A percentile compares a stretch with the other conserved stretches of the same genome.
Evolutionary conservation across 2,888 invertebrate genomes (phyloP).

Genomic region (Acrobasis consociella): DNA sequence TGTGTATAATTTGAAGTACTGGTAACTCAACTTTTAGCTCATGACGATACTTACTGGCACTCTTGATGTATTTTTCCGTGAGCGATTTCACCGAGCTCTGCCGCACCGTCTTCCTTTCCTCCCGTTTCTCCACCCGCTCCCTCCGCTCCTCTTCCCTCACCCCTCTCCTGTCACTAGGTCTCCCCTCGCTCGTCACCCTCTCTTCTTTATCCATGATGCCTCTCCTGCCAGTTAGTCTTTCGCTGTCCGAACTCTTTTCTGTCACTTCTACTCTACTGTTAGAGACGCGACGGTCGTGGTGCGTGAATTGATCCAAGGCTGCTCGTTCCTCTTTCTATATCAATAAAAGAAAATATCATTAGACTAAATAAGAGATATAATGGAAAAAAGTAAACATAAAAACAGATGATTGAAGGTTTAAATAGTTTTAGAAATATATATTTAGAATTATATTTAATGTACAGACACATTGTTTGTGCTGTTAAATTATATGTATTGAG

Average conservation of each 20-base stretch:
- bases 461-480: too few species aligned
- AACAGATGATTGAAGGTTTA: neutral
- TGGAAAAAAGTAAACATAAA: neutral
- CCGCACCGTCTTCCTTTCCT: slow-evolving; percentile 79
- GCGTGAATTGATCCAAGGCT: slow-evolving; percentile 70
- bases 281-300: slow-evolving; percentile 58
- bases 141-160: slow-evolving; percentile 44
- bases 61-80: slow-evolving; percentile 90
- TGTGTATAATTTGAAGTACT: too few species aligned
- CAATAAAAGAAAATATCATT: neutral
- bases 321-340: slow-evolving; percentile 68
- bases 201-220: slow-evolving; percentile 46
- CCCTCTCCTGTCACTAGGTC: slow-evolving; percentile 36
- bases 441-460: too few species aligned
- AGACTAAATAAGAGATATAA: neutral
- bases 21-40: too few species aligned
- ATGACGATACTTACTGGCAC: slow-evolving; percentile 71
- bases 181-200: slow-evolving; percentile 26
- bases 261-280: slow-evolving; percentile 43
- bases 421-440: too few species aligned
- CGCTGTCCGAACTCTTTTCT: neutral
- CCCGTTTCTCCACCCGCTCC: slow-evolving; percentile 49
- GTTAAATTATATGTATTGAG: too few species aligned
- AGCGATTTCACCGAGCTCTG: slow-evolving; percentile 89
- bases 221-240: slow-evolving; percentile 26